Conservation (phyloP, 2,113 vertebrate genomes). For the Rhadina sibilatrix region DNA sequence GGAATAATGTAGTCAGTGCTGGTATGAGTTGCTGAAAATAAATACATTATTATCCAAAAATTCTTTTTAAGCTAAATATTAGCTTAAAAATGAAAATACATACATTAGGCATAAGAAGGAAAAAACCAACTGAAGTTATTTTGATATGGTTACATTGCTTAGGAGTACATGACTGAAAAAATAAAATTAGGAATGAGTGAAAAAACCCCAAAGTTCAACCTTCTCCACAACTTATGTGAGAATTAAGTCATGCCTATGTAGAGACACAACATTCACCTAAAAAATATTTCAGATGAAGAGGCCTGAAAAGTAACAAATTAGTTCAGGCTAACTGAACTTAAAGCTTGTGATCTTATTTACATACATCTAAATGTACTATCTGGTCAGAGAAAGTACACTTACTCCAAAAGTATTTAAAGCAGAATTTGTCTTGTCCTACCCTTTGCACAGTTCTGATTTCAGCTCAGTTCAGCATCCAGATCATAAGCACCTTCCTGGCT, state of each 20-base stretch:
- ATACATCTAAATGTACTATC: neutral
- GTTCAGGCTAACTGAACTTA: neutral
- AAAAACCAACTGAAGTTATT: neutral
- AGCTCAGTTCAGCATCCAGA: neutral
- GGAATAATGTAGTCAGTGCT: neutral
- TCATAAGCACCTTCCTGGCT: neutral
- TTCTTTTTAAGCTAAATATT: neutral
- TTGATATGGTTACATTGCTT: neutral
- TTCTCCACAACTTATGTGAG: neutral
- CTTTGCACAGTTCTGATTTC: neutral
- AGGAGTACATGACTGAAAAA: neutral
- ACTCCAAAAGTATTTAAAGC: neutral
- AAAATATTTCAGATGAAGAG: neutral
- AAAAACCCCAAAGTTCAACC: rapidly evolving
- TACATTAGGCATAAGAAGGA: neutral
- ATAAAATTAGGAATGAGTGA: neutral
- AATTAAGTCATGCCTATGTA: neutral
- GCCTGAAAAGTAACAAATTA: neutral
- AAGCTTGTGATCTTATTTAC: neutral
- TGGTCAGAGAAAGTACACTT: neutral
- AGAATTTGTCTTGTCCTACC: neutral
- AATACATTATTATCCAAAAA: neutral
- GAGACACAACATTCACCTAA: neutral
- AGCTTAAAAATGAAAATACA: neutral
- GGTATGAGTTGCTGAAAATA: neutral